Conservation (phyloP, 2,113 vertebrate species). For the Silurus meridionalis region DNA sequence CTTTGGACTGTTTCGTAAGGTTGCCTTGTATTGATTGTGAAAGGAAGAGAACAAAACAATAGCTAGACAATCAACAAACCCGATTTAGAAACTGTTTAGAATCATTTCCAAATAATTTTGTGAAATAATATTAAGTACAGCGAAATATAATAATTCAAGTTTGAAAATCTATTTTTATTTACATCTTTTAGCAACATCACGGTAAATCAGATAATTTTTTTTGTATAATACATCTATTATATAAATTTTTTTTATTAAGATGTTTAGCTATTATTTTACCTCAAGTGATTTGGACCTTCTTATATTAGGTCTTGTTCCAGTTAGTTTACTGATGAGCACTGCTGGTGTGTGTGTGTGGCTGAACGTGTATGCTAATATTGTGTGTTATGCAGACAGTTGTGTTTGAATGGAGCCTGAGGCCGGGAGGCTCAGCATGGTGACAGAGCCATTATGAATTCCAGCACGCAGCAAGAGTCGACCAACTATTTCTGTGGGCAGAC, state of each 20-base stretch:
- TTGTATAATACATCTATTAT: neutral
- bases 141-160: neutral
- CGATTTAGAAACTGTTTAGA: neutral
- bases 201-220: neutral
- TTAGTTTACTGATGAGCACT: neutral
- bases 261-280: neutral
- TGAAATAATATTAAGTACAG: neutral
- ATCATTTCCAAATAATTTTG: neutral
- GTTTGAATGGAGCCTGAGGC: conserved; percentile 32
- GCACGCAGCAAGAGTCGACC: conserved; percentile 22
- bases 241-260: neutral
- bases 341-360: conserved; percentile 11
- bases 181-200: neutral
- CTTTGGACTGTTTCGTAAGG: neutral
- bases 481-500: conserved; percentile 47
- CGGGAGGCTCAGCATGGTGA: conserved; percentile 24
- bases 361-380: conserved; percentile 34
- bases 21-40: neutral
- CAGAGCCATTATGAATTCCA: conserved; percentile 42
- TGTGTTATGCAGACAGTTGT: conserved; percentile 48
- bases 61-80: neutral
- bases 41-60: neutral
- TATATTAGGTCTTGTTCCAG: conserved; percentile 12
- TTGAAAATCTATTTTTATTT: neutral
- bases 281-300: neutral